A percentile compares a stretch with the other conserved stretches of the same genome.
These are phyloP conservation scores for Harpalus rubripes DNA, from an alignment of 2,888 invertebrate species.

Conservation along the genomic window DNA sequence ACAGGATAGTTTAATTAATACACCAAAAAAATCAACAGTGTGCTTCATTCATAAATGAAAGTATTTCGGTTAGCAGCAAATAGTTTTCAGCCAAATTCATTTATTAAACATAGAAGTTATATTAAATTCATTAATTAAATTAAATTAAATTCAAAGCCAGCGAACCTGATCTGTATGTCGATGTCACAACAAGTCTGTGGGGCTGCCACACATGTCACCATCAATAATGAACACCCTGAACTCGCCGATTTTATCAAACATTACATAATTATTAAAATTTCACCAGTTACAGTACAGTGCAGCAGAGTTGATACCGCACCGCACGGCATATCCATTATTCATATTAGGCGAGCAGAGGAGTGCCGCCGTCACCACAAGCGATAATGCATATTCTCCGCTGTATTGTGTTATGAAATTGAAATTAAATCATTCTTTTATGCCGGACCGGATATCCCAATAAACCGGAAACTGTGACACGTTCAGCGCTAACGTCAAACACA, in stretches of 20 bases:
- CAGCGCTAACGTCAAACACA: slow-evolving; percentile 16
- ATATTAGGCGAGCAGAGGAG: slow-evolving; percentile 47
- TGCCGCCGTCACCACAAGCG: not conserved
- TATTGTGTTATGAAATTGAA: slow-evolving; percentile 67
- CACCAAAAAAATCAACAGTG: slow-evolving; percentile 49
- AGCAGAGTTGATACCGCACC: slow-evolving; percentile 4
- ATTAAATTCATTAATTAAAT: slow-evolving; percentile 57
- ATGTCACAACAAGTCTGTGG: slow-evolving; percentile 30
- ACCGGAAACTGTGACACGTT: slow-evolving; percentile 59
- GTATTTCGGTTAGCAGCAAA: slow-evolving; percentile 52
- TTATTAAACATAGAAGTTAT: slow-evolving; percentile 55
- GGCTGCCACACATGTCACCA: slow-evolving; percentile 48
- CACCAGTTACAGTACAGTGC: slow-evolving; percentile 8
- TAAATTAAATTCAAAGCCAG: slow-evolving; percentile 49
- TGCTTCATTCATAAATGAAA: slow-evolving; percentile 51
- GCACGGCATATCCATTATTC: slow-evolving; percentile 56
- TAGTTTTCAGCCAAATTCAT: slow-evolving; percentile 51
- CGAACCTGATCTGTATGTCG: slow-evolving; percentile 19
- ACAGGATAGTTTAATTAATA: slow-evolving; percentile 53
- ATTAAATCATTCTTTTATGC: slow-evolving; percentile 66
- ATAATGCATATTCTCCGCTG: slow-evolving; percentile 55
- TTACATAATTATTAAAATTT: slow-evolving; percentile 65
- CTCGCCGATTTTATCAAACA: slow-evolving; percentile 60
- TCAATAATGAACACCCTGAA: slow-evolving; percentile 55
- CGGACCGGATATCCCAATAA: slow-evolving; percentile 65